Percentiles rank a stretch among this genome's conserved stretches.
Conservation (phyloP, 2,888 invertebrate species). For the Urechis unicinctus region DNA sequence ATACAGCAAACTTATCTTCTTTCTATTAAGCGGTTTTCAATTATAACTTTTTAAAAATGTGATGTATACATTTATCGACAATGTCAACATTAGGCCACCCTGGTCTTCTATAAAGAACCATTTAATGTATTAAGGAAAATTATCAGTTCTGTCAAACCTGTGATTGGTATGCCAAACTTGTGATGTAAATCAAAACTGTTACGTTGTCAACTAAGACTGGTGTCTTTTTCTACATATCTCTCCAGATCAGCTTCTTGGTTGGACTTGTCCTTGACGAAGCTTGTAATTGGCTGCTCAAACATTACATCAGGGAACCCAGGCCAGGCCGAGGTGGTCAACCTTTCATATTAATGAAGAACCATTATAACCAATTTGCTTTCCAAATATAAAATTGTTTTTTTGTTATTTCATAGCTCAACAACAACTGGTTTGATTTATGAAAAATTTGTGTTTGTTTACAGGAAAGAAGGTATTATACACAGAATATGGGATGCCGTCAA, state of each 20-base stretch:
- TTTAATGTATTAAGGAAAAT: not conserved
- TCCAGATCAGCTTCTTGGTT: conserved; percentile 76
- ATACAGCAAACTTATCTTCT: not conserved
- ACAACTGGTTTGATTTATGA: not conserved
- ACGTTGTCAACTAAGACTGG: no score
- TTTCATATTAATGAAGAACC: not conserved
- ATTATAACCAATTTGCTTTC: no score
- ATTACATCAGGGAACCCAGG: conserved; percentile 72
- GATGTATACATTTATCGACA: not conserved
- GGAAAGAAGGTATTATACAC: conserved; percentile 53
- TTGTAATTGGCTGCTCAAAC: conserved; percentile 73
- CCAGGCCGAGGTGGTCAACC: conserved; percentile 54
- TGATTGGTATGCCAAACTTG: not conserved
- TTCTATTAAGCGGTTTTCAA: not conserved
- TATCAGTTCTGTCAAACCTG: not conserved
- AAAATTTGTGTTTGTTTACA: conserved; percentile 23
- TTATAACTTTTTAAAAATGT: not conserved
- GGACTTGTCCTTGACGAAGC: conserved; percentile 73
- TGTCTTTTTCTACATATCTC: no score
- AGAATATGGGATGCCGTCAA: conserved; percentile 72
- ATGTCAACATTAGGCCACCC: no score
- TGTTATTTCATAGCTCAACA: no score
- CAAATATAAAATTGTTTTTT: no score
- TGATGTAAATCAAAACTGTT: no score
- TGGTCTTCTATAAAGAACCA: no score